phyloP scores from a whole-genome alignment of 2,888 invertebrate species.

The Hartigia nigra region DNA sequence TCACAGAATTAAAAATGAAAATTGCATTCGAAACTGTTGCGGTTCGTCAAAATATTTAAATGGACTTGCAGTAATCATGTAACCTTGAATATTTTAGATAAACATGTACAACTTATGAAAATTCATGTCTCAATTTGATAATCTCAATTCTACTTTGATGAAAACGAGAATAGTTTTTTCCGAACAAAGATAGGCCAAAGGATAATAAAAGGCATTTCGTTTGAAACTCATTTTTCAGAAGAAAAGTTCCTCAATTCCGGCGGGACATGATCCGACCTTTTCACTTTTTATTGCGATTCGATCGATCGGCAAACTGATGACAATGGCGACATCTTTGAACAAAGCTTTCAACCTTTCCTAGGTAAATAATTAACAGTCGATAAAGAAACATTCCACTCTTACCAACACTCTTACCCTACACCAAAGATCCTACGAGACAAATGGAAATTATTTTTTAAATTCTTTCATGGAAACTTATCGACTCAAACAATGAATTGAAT shows the following conservation, averaged over 20 bases:
- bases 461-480: neutral
- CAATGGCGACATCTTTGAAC: neutral
- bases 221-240: neutral
- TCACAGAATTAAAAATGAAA: conserved; percentile 11
- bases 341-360: neutral
- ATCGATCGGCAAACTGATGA: neutral
- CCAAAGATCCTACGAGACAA: neutral
- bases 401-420: too few species aligned
- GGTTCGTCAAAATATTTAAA: neutral
- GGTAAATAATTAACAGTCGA: neutral
- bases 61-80: neutral
- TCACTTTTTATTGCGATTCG: neutral
- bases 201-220: neutral
- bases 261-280: neutral
- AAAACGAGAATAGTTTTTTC: neutral
- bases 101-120: neutral
- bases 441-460: neutral
- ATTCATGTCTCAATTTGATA: neutral
- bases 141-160: neutral
- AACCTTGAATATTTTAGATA: neutral
- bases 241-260: neutral
- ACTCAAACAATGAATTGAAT: neutral
- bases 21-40: neutral
- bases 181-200: neutral
- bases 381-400: neutral